These are phyloP conservation scores for Lordiphosa fenestrarum DNA, from an alignment of 2,888 invertebrate genomes.

Conservation along the genomic window DNA sequence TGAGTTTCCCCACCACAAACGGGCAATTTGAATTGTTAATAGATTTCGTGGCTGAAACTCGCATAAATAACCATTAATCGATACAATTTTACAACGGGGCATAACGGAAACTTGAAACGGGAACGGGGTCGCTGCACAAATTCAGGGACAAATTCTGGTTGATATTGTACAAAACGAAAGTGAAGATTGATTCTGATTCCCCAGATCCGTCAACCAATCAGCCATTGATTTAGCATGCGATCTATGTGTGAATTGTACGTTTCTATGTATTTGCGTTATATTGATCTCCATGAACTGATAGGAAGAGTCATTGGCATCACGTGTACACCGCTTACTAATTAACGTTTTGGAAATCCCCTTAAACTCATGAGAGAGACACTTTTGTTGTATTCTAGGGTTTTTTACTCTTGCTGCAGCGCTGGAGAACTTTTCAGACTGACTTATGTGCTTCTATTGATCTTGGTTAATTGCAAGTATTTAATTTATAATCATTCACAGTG, in stretches of 20 bases:
- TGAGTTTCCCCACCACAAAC: constrained; percentile 16
- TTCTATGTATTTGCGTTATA: constrained; percentile 18
- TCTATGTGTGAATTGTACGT: not conserved
- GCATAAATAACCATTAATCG: constrained; percentile 46
- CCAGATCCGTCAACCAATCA: constrained; percentile 21
- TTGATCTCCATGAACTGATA: constrained; percentile 61
- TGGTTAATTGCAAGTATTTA: no score
- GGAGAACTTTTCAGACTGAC: no score
- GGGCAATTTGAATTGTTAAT: constrained; percentile 69
- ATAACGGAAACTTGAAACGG: constrained; percentile 51
- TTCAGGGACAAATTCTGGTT: constrained; percentile 60
- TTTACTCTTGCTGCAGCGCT: no score
- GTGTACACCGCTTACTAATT: constrained; percentile 50
- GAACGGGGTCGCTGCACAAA: constrained; percentile 64
- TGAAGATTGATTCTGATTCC: constrained; percentile 2
- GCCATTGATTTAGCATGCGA: constrained; percentile 4
- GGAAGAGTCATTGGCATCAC: constrained; percentile 60
- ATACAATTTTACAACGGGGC: constrained; percentile 32
- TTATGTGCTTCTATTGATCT: no score
- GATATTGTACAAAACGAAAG: constrained; percentile 15
- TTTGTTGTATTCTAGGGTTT: not conserved
- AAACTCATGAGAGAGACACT: constrained; percentile 2
- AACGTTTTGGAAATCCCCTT: constrained; percentile 51
- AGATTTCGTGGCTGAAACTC: constrained; percentile 34
- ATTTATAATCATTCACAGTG: no score